Evolutionary conservation across 2,888 invertebrate genomes (phyloP), one percentile per base, ranked within the genome.

Genomic region (Octonoba sinensis): DNA sequence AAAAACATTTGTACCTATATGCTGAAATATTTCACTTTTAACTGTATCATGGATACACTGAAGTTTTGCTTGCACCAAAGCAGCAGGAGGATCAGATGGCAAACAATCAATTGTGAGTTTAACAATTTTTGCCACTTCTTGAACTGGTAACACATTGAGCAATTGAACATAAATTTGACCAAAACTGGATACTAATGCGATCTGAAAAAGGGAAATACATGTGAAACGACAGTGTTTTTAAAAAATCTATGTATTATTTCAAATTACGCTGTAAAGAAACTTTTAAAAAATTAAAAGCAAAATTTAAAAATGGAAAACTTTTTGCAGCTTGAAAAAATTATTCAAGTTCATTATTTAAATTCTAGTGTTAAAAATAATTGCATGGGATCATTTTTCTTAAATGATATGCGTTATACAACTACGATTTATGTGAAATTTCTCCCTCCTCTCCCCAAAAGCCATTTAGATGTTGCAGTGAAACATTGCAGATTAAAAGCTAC

Each of bases 91-190:
- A 47, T 95, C 92, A 66, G 92, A 91, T 0, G 93, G 93, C 76
- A 93, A 90, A 11, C 92, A 91, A 88, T 95, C 95, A 82, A 96
- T 89, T 91, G 83, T 93, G n/a, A 93, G 91, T 8, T 92, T 91
- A 0, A 95, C 93, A 20, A 96, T 89, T 86, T 93, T 93, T 1
- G 95, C 94, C 11, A 94, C 91, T 86, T 96, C 96, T 12, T 92
- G 91, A 0, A 93, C 91, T 18, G 87, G 87, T 71, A 90, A 84
- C 15, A 91, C 89, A 79, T 88, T 86, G 46, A 89, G 92, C 1
- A 97, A 91, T 86, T 96, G 95, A 84, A 93, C 93, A 86, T 95
- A 93, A 0, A 95, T 95, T 46, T 93, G 93, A 44, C 95, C 93
- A 87, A 96, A 93, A 11, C 95, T 94, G 77, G 93, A 91, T 85